Evolutionary conservation across 37 sponge, comb jelly and placozoan species (phyloP).

Genomic region (Spongilla lacustris): DNA sequence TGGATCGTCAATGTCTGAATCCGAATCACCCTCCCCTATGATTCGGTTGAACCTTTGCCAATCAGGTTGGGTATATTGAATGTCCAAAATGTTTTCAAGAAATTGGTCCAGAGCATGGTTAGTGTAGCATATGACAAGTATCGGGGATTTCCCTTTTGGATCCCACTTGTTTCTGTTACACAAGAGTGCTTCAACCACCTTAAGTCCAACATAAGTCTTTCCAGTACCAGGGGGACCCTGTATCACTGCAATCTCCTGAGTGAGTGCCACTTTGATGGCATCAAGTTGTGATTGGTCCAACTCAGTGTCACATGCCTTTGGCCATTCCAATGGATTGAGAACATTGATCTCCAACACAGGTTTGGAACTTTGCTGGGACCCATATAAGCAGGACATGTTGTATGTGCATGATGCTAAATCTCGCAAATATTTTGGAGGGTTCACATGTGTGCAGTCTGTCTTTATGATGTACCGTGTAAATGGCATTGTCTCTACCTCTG

Average conservation of each 20-base stretch:
- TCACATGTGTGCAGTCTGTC: slow-evolving; percentile 21
- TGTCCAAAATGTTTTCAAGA: slow-evolving; percentile 61
- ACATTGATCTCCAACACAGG: slow-evolving; percentile 2
- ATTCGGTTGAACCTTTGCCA: too few relatives aligned
- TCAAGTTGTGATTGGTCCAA: slow-evolving; percentile 74
- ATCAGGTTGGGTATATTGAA: not conserved
- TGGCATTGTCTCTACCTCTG: slow-evolving; percentile 82
- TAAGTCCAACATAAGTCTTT: slow-evolving; percentile 91
- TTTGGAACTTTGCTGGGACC: not conserved
- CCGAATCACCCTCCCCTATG: too few relatives aligned
- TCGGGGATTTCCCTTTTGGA: slow-evolving; percentile 49
- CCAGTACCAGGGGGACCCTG: slow-evolving; percentile 99
- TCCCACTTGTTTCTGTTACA: slow-evolving; percentile 59
- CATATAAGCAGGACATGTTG: slow-evolving; percentile 36
- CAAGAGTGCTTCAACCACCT: slow-evolving; percentile 73
- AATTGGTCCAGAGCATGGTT: slow-evolving; percentile 99
- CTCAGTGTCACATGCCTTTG: slow-evolving; percentile 7
- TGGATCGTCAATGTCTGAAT: too few relatives aligned
- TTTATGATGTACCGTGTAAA: slow-evolving; percentile 69
- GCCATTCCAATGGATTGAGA: slow-evolving; percentile 31
- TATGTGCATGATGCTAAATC: not conserved
- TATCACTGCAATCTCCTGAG: slow-evolving; percentile 85
- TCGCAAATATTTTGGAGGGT: slow-evolving; percentile 34
- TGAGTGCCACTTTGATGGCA: slow-evolving; percentile 76
- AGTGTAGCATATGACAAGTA: slow-evolving; percentile 89